These are phyloP conservation scores for Episyrphus balteatus DNA, from an alignment of 1,140 invertebrate species.

Conservation along the genomic window DNA sequence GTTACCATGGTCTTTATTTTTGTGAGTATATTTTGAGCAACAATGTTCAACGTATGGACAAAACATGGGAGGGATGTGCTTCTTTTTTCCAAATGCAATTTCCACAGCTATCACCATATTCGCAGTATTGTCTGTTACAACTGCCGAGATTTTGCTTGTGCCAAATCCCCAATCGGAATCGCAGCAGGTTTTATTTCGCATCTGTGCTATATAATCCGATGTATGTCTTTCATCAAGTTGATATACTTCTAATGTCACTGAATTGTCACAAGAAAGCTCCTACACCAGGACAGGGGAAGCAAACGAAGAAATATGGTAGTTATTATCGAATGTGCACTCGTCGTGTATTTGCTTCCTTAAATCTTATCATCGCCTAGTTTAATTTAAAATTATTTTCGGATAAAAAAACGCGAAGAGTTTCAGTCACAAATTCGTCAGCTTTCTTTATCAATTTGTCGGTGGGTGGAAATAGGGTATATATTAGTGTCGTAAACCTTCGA, in stretches of 20 bases:
- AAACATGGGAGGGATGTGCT: constrained; percentile 37
- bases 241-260: constrained; percentile 7
- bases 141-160: constrained; percentile 29
- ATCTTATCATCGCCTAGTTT: too few relatives aligned
- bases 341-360: too few relatives aligned
- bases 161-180: constrained; percentile 34
- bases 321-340: too few relatives aligned
- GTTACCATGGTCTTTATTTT: constrained; percentile 32
- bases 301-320: too few relatives aligned
- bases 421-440: too few relatives aligned
- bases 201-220: constrained; percentile 22
- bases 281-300: too few relatives aligned
- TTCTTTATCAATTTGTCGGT: too few relatives aligned
- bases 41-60: constrained; percentile 37
- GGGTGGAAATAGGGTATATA: too few relatives aligned
- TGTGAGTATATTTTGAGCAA: constrained; percentile 22
- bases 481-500: too few relatives aligned
- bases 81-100: constrained; percentile 29
- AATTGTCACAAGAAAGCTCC: too few relatives aligned
- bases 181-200: constrained; percentile 19
- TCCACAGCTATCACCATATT: constrained; percentile 35
- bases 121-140: constrained; percentile 36
- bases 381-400: too few relatives aligned
- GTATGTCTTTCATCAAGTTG: constrained; percentile 21
- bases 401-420: too few relatives aligned